These are phyloP conservation scores for Microchrysa polita DNA, from an alignment of 2,888 invertebrate species.

Conservation along the genomic window DNA sequence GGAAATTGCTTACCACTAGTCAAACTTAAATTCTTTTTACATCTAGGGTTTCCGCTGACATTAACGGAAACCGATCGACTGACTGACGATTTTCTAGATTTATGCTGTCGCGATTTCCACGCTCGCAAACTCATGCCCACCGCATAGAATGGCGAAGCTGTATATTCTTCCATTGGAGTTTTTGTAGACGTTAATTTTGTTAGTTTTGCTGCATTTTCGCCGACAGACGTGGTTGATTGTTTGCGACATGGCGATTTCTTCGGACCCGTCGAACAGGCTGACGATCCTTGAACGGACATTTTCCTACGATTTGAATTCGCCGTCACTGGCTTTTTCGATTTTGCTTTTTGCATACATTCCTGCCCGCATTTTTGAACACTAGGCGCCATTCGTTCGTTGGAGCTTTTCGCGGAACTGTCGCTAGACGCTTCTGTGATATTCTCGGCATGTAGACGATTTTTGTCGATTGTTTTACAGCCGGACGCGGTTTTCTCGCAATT, in stretches of 20 bases:
- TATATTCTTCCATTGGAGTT: conserved; percentile 44
- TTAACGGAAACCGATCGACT: background rate
- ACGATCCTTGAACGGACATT: background rate
- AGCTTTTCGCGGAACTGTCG: no score
- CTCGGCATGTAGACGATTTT: background rate
- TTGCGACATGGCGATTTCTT: conserved; percentile 18
- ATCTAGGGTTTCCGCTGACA: background rate
- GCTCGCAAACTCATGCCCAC: conserved; percentile 51
- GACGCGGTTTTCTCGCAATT: background rate
- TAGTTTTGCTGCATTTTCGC: background rate
- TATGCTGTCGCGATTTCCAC: conserved; percentile 50
- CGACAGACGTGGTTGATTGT: conserved; percentile 23
- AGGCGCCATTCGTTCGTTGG: no score
- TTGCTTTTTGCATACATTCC: conserved; percentile 38
- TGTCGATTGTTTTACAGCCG: background rate
- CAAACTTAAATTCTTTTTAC: background rate
- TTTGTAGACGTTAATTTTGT: conserved; percentile 34
- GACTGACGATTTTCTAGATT: conserved; percentile 41
- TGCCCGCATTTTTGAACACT: background rate
- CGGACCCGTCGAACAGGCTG: background rate
- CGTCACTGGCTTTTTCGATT: conserved; percentile 38
- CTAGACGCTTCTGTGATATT: background rate
- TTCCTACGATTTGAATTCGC: background rate
- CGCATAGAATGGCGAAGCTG: conserved; percentile 50
- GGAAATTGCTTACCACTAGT: background rate